Base-by-base conservation (phyloP, 1,140 invertebrate species). In the Geopemphigus sp. region DNA sequence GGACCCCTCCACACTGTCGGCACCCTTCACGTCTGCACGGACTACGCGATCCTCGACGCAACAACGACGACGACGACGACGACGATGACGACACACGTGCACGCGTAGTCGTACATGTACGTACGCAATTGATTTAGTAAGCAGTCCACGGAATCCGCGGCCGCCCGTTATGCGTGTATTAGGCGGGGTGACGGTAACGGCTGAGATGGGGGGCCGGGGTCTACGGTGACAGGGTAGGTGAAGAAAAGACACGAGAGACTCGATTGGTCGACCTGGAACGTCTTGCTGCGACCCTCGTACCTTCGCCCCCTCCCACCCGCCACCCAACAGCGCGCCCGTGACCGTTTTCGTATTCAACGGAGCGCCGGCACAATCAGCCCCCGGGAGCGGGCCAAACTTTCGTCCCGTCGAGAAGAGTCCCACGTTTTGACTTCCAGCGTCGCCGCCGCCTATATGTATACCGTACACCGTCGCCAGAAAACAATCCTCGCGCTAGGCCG, bases 41-140 rank as follows among this genome's bases (percentile, higher is more conserved):
- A 24, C 26, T 45, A n/a, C n/a, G n/a, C n/a, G n/a, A n/a, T n/a
- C n/a, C n/a, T n/a, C n/a, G 32, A 8, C 32, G 32, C 3, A 8
- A 39, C 32, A 8, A 39, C 32, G 3, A 39, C 32, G 32, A 39
- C 32, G 32, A 39, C 32, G 32, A 39, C 32, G 32, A 39, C 32
- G 32, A 39, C 32, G 32, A 50, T 11, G 47, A 50, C 47, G 47
- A 64, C 63, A 66, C 19, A 39, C 61, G 19, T n/a, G 19, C 5
- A 64, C 15, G 22, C 26, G 2, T 6, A 5, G 61, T 47, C n/a
- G 47, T 39, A 39, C 8, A 39, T 39, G n/a, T 50, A 50, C 22
- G 39, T 68, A 53, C 74, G 32, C 32, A 63, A 78, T 78, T 78
- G 74, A 78, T 78, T 78, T 78, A 78, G 74, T 78, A 78, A 63